Evolutionary conservation across 2,113 vertebrate genomes (phyloP), one percentile per base, ranked within the genome.

Genomic region (Esox niger): DNA sequence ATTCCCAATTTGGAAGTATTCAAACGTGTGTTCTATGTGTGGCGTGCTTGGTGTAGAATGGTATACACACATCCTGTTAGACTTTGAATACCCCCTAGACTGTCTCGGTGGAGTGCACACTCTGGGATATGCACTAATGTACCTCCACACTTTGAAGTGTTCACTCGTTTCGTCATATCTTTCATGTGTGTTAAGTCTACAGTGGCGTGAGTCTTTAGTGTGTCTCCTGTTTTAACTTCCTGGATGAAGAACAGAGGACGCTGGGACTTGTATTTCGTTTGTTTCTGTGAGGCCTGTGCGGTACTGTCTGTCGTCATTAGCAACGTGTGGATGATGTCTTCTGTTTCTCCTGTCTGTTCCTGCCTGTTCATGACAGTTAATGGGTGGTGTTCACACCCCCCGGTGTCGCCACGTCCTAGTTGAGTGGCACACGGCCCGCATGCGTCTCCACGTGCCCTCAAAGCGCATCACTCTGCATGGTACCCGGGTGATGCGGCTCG

Each of bases 71-170:
- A 83, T 81, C 66, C 64, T 25, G 75, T 84, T 38, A 85, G 77
- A 86, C 83, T 88, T 86, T 87, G 85, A 89, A 88, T 88, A 87
- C 87, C 66, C 69, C 70, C 76, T 26, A 31, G 27, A 63, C 70
- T 83, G 71, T 74, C 79, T 78, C 72, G 70, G 72, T 71, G 26
- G 38, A 61, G 78, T 86, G 82, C 84, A 85, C 85, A 77, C 73
- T 26, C 13, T 9, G n/a, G 49, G 38, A 76, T 75, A 82, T 88
- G 87, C 76, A 73, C 81, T 62, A 17, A 47, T 70, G 76, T 43
- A 17, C 38, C 5, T 43, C 11, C 38, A 43, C 38, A 43, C 77
- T 70, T 64, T 78, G 63, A 46, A 76, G 70, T 55, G 67, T 65
- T 55, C 30, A 62, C 31, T 43, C 62, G 60, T 74, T 77, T 71